These are phyloP conservation scores for Artemia sp. DNA, from an alignment of 2,888 invertebrate species.

Conservation along the genomic window DNA sequence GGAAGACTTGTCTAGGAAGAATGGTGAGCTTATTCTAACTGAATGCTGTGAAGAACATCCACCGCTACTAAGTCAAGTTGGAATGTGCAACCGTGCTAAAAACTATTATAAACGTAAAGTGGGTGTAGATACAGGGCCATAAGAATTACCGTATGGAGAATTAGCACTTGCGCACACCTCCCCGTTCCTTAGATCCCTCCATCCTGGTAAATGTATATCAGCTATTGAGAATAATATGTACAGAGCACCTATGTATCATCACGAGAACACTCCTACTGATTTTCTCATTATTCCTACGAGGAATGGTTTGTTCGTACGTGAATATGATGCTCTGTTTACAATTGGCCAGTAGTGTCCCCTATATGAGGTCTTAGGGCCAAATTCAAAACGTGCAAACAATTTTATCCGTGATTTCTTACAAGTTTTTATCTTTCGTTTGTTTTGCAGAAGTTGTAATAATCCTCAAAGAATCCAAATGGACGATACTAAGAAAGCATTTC, in stretches of 20 bases:
- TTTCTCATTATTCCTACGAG: conserved; percentile 82
- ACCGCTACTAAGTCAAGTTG: conserved; percentile 82
- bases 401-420: conserved; percentile 94
- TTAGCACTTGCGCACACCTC: conserved; percentile 92
- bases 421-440: conserved; percentile 90
- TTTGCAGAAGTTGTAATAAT: conserved; percentile 84
- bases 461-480: conserved; percentile 95
- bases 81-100: conserved; percentile 96
- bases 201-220: conserved; percentile 84
- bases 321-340: conserved; percentile 69
- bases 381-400: conserved; percentile 93
- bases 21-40: conserved; percentile 62
- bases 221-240: conserved; percentile 94
- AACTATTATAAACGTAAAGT: conserved; percentile 96
- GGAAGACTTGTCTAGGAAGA: conserved; percentile 79
- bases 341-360: conserved; percentile 93
- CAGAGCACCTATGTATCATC: conserved; percentile 84
- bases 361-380: conserved; percentile 96
- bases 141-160: conserved; percentile 60
- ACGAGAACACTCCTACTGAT: conserved; percentile 54
- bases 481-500: conserved; percentile 92
- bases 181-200: conserved; percentile 84
- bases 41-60: conserved; percentile 98
- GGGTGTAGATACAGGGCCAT: conserved; percentile 71
- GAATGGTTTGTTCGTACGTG: conserved; percentile 72